phyloP scores from a whole-genome alignment of 2,888 invertebrate species.

The Helicoverpa assulta region DNA sequence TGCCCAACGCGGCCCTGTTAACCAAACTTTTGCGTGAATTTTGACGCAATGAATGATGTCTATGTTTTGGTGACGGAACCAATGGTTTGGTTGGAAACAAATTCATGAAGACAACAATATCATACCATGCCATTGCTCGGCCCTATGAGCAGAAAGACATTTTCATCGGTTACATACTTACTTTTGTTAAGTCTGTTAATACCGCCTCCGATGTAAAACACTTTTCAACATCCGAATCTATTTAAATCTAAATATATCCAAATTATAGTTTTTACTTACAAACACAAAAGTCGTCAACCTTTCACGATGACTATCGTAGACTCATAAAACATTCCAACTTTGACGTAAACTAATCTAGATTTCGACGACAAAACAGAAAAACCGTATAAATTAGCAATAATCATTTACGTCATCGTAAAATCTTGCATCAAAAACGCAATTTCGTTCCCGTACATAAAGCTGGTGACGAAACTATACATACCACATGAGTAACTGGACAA shows the following conservation, averaged over 20 bases:
- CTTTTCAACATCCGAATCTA: no score
- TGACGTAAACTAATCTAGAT: background rate
- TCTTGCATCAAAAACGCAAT: conserved; percentile 58
- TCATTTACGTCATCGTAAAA: conserved; percentile 39
- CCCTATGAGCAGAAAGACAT: no score
- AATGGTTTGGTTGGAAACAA: background rate
- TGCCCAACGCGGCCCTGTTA: no score
- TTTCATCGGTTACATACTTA: no score
- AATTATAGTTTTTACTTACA: no score
- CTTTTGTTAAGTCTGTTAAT: no score
- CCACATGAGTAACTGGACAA: conserved; percentile 81
- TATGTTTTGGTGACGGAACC: conserved; percentile 15
- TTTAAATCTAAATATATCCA: no score
- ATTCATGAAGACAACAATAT: background rate
- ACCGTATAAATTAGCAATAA: conserved; percentile 19
- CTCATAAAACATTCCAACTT: no score
- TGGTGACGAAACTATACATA: conserved; percentile 79
- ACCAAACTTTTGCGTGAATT: conserved; percentile 21
- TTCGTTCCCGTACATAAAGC: conserved; percentile 57
- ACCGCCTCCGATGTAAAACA: no score
- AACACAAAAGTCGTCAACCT: no score
- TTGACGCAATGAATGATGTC: conserved; percentile 18
- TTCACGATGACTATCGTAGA: no score
- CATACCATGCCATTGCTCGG: background rate
- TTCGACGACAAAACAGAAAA: background rate